A percentile compares a stretch with the other conserved stretches of the same genome.
These are phyloP conservation scores for Buteo buteo DNA, from an alignment of 2,113 vertebrate species.

Conservation along the genomic window DNA sequence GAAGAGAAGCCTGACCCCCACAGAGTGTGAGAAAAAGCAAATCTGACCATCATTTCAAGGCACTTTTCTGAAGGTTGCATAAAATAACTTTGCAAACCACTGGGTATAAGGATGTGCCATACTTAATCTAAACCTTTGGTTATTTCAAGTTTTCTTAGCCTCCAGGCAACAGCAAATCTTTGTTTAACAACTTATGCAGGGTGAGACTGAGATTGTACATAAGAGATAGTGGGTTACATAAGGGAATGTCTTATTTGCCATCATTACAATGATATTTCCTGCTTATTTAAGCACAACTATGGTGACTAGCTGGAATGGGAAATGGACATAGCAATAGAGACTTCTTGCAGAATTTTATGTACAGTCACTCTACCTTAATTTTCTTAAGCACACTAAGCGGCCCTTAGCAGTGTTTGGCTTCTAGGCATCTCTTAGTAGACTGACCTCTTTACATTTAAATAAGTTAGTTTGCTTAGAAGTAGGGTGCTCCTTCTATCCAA, in stretches of 20 bases:
- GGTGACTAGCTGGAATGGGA: neutral
- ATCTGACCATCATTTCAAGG: neutral
- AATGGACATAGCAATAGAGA: neutral
- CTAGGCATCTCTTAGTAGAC: neutral
- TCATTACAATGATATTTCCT: neutral
- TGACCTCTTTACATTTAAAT: conserved; percentile 35
- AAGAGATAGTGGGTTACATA: neutral
- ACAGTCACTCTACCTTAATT: neutral
- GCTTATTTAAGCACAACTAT: neutral
- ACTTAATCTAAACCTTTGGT: neutral
- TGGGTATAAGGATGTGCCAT: neutral
- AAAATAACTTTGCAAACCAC: neutral
- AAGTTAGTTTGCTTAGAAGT: neutral
- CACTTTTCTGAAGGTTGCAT: neutral
- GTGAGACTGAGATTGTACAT: neutral
- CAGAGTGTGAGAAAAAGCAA: neutral
- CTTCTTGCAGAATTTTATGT: neutral
- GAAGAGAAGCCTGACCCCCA: neutral
- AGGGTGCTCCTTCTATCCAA: neutral
- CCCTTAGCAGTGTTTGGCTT: neutral
- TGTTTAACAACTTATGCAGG: neutral
- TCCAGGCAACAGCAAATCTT: neutral
- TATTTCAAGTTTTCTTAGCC: conserved; percentile 19
- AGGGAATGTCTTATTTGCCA: neutral
- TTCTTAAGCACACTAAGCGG: neutral